Base-by-base conservation (phyloP, 2,797 vertebrate species). In the Petrocephalus schoutedeni region DNA sequence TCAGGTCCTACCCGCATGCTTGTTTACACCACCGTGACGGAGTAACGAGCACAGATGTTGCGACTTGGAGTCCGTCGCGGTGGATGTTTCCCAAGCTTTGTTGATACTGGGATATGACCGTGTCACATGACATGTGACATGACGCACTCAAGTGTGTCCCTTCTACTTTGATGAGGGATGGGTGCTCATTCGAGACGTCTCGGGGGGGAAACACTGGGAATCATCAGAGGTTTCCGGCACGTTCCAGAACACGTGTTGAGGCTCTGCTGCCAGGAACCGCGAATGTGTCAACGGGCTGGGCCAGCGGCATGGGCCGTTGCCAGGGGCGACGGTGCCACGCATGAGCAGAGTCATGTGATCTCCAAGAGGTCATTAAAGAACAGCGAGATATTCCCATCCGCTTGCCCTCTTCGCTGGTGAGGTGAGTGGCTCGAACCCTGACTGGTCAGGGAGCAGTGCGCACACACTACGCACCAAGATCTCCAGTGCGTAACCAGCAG, bases 11-110 rank as follows among this genome's bases (percentile, higher is more conserved):
- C 54, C 1, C 80, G 58, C 7, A 9, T 16, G 19, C 16, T 84
- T 91, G 87, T 91, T 91, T 90, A 90, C 61, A 51, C 51, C n/a
- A 87, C 85, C n/a, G 84, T 45, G 74, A 88, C 54, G 87, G 92
- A 91, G 89, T n/a, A 56, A 87, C 86, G 89, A 89, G 87, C 54
- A 53, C 87, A 88, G 71, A 90, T 87, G 85, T 74, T 87, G 88
- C 89, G 3, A 54, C 49, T 51, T 10, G n/a, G 53, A 19, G 41
- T 45, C 21, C 80, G 1, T 54, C 9, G 51, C 9, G 41, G 41
- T 83, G n/a, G 64, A 36, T 83, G 12, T 12, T n/a, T 51, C n/a
- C n/a, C 45, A 83, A 54, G 12, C 9, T 54, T 21, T 28, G 45
- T 28, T 83, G 45, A 83, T 54, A 83, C 14, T 54, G n/a, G n/a